Evolutionary conservation across 2,797 vertebrate genomes (phyloP).

Genomic region (Malurus splendens): DNA sequence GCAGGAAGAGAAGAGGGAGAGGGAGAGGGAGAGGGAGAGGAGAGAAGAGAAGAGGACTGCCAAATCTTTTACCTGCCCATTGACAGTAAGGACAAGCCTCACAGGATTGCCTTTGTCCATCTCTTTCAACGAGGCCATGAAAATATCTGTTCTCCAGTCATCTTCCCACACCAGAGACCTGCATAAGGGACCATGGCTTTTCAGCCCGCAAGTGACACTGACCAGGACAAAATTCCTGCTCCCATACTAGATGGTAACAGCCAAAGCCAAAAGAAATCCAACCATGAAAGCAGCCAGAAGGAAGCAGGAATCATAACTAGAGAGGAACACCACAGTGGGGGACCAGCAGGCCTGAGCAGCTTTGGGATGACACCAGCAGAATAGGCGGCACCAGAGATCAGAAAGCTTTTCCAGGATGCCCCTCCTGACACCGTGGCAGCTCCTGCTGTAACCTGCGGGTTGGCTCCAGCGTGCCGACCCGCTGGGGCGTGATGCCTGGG

Average conservation of each 20-base stretch:
- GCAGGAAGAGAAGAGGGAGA: background rate
- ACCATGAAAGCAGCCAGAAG: background rate
- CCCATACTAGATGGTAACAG: background rate
- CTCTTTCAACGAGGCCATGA: conserved; percentile 69
- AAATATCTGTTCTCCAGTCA: conserved; percentile 77
- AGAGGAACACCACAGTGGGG: background rate
- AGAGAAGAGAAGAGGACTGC: background rate
- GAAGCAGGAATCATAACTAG: background rate
- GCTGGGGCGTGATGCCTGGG: conserved; percentile 65
- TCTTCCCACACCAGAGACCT: conserved; percentile 87
- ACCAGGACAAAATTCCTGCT: background rate
- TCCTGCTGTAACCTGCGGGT: conserved; percentile 60
- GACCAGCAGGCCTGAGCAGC: background rate
- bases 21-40: no score
- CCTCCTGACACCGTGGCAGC: accelerated
- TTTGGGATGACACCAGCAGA: background rate
- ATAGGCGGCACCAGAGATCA: background rate
- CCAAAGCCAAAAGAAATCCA: background rate
- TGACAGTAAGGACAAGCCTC: conserved; percentile 80
- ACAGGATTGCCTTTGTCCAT: conserved; percentile 74
- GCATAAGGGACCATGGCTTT: background rate
- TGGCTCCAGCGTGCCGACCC: conserved; percentile 72
- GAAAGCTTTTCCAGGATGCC: background rate
- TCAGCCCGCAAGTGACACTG: background rate
- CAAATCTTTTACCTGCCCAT: conserved; percentile 69